Evolutionary conservation across 2,888 invertebrate species (phyloP), one percentile per base, ranked within the genome.

Genomic region (Baronia brevicornis): DNA sequence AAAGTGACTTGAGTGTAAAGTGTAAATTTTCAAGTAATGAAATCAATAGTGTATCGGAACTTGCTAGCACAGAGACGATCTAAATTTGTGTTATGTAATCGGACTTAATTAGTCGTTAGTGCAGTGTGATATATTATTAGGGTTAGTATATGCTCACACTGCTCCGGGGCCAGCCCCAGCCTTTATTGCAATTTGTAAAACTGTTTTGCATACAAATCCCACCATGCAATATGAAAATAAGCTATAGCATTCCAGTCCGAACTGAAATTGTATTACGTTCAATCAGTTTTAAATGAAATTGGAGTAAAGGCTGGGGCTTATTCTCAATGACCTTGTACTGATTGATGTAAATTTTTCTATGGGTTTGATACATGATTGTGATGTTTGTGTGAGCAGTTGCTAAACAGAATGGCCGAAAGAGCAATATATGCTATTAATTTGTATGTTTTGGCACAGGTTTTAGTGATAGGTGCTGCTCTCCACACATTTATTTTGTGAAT

Each of bases 261-360:
- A 12, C 12, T 23, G n/a, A 10, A 23, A 27, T 48, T 44, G 41
- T 46, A 39, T 33, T 36, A 41, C 36, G 38, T 41, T 41, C 39
- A 40, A 37, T n/a, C n/a, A n/a, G n/a, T n/a, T n/a, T n/a, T n/a
- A n/a, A n/a, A n/a, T n/a, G 53, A 45, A 32, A 47, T 36, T 33
- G 41, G 55, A 51, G 49, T 60, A 49, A 55, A 66, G 80, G 60
- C 78, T 75, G 80, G 80, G 80, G 79, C 80, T 58, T 43, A 46
- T 50, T 15, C 49, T 51, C 54, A 60, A 64, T 70, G 67, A 74
- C 67, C 66, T 56, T 71, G 73, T 71, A 73, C 70, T 73, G 73
- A 75, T 73, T 72, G 79, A 63, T 82, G 80, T 80, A 80, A 73
- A 82, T 77, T 82, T 78, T 79, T 78, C 70, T 78, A 79, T 75